Evolutionary conservation across 2,113 vertebrate species (phyloP).

Genomic region (Hippocampus zosterae): DNA sequence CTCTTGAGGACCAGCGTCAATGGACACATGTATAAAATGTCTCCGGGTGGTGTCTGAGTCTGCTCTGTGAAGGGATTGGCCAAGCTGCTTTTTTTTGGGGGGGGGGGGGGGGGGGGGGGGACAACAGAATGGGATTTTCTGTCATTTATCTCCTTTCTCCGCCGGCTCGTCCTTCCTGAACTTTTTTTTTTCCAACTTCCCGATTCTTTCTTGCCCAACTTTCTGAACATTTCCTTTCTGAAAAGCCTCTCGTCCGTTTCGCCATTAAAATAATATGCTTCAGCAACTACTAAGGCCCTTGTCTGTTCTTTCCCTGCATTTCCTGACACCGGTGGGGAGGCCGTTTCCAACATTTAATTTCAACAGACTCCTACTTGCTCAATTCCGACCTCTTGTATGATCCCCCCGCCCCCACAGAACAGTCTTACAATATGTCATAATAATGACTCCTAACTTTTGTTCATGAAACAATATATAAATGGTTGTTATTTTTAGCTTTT

Average conservation of each 20-base stretch:
- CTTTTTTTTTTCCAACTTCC: conserved; percentile 1
- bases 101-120: background rate
- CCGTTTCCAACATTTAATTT: conserved; percentile 1
- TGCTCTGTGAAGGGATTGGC: too few relatives aligned
- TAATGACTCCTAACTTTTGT: background rate
- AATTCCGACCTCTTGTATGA: background rate
- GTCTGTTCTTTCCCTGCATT: background rate
- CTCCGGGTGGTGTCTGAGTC: too few relatives aligned
- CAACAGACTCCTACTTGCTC: background rate
- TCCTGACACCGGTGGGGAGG: conserved; percentile 6
- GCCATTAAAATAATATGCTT: conserved; percentile 9
- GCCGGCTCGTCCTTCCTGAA: background rate
- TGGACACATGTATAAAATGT: too few relatives aligned
- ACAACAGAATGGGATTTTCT: background rate
- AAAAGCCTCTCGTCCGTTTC: background rate
- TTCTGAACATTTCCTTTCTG: background rate
- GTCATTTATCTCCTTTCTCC: background rate
- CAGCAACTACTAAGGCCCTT: conserved; percentile 2
- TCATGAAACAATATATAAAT: background rate
- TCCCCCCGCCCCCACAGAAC: too few relatives aligned
- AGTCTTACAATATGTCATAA: background rate
- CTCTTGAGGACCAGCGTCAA: too few relatives aligned
- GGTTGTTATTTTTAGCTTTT: background rate
- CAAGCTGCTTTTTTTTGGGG: too few relatives aligned
- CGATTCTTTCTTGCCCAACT: background rate